These are phyloP conservation scores for Sciurus vulgaris DNA, from an alignment of 2,797 vertebrate genomes.

Conservation along the genomic window DNA sequence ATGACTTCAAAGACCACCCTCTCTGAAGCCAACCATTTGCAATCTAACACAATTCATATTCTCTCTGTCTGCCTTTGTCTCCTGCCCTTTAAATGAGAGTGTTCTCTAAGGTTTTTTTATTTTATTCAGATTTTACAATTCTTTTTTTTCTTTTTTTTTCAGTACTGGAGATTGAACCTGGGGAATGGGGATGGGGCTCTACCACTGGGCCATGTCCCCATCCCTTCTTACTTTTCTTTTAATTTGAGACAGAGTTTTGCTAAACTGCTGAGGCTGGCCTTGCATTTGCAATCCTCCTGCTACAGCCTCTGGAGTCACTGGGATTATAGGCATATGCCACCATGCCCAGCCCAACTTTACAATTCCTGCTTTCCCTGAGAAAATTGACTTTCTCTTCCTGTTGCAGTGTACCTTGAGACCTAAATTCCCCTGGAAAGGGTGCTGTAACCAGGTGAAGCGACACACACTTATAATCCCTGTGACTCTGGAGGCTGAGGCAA, in stretches of 20 bases:
- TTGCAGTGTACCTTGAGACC: background rate
- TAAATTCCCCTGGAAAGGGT: background rate
- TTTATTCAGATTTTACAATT: background rate
- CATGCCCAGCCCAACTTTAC: background rate
- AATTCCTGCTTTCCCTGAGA: background rate
- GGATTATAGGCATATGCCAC: background rate
- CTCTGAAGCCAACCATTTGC: background rate
- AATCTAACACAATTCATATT: background rate
- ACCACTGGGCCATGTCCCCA: no score
- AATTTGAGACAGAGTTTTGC: no score
- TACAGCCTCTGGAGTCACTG: no score
- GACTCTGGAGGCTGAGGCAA: no score
- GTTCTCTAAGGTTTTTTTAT: slow-evolving; percentile 3
- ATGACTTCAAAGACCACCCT: background rate
- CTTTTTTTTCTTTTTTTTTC: no score
- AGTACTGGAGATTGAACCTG: no score
- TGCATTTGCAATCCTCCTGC: no score
- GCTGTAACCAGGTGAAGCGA: no score
- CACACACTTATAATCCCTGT: no score
- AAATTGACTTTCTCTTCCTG: background rate
- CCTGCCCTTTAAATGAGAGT: background rate
- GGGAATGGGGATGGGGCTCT: no score
- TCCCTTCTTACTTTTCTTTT: no score
- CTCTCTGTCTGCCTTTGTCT: background rate
- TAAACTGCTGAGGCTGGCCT: no score